These are phyloP conservation scores for Rhingia campestris DNA, from an alignment of 2,888 invertebrate species.

Conservation along the genomic window DNA sequence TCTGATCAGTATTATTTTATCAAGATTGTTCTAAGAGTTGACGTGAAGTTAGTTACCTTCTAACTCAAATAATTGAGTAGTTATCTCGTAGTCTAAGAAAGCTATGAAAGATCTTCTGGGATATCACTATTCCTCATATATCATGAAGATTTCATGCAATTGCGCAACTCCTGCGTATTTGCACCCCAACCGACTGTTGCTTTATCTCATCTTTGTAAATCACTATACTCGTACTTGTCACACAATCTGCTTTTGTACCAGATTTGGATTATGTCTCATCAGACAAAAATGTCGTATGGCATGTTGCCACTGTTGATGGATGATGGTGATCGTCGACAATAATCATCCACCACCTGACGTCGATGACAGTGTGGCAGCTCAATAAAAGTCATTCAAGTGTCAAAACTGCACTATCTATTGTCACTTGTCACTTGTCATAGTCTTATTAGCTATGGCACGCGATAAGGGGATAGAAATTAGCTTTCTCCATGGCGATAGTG, in stretches of 20 bases:
- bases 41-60: no score
- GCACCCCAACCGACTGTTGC: no score
- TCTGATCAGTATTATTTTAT: no score
- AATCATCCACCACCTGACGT: background rate
- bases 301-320: background rate
- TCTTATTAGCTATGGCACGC: background rate
- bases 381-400: slow-evolving; percentile 1
- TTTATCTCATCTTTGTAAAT: no score
- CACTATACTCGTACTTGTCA: no score
- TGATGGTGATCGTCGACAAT: background rate
- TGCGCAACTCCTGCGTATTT: no score
- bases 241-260: background rate
- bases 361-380: background rate
- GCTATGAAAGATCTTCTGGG: no score
- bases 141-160: no score
- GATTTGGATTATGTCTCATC: background rate
- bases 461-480: background rate
- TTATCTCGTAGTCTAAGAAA: no score
- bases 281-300: background rate
- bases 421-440: background rate
- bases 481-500: background rate
- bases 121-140: no score
- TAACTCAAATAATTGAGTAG: no score
- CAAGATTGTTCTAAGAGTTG: no score
- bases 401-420: slow-evolving; percentile 6